Base-by-base conservation (phyloP, 2,888 invertebrate species). In the Gastracanthus pulcherrimus region DNA sequence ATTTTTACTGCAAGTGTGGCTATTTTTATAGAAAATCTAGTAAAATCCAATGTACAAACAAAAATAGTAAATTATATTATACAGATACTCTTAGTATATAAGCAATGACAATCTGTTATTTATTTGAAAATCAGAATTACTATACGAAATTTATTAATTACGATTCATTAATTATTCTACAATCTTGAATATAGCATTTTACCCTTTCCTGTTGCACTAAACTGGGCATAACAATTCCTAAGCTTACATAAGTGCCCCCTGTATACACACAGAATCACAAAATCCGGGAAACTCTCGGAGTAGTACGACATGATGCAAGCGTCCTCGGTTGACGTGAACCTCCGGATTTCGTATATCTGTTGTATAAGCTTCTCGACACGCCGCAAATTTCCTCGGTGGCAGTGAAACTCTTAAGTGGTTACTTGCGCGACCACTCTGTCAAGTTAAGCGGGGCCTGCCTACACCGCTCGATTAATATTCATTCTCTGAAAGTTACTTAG, bases 321-420 rank as follows among this genome's bases (percentile, higher is more conserved):
- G 55, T 55, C 55, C 11, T 26, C 23, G 3, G 41, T 9, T 55
- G 55, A 55, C 55, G 26, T 4, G 55, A 3, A n/a, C n/a, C n/a
- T n/a, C 11, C 55, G 55, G 55, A 55, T 55, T 55, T 55, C 13
- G 6, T 26, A 23, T 55, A 55, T 5, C 19, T 3, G 23, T 11
- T 23, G 19, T 23, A 16, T 7, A 55, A 55, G 23, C 51, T 55
- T 26, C 51, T 55, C 51, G 51, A 26, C 51, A 55, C 26, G 55
- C 55, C 55, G 23, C 55, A 55, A 55, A 26, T 55, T 55, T 55
- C 55, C 26, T 55, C n/a, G n/a, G n/a, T n/a, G n/a, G n/a, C n/a
- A n/a, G n/a, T n/a, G n/a, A n/a, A n/a, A n/a, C n/a, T n/a, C n/a
- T 26, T 55, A 55, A 55, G 55, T 55, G 55, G 55, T 26, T 55